Base-by-base conservation (phyloP, 2,888 invertebrate species). In the Cheilosia impressa region DNA sequence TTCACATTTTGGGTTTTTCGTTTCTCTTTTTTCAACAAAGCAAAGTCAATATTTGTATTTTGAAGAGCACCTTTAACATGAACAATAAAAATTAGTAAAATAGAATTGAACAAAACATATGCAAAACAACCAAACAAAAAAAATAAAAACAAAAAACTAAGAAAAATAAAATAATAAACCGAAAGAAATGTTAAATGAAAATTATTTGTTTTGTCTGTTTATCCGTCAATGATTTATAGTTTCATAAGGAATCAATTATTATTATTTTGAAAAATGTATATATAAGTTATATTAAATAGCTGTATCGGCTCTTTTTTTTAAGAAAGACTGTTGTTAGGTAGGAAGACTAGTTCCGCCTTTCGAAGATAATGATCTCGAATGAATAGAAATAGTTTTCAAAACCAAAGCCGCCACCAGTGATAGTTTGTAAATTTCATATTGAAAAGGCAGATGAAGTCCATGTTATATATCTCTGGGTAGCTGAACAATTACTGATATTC, bases 61-160 rank as follows among this genome's bases (percentile, higher is more conserved):
- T 88, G 87, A 89, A 89, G 89, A 89, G 89, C 89, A 89, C 89
- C 89, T 89, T 82, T 88, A 88, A 87, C 88, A 89, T 88, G 88
- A 89, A 89, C 89, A 89, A 89, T 89, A 89, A 89, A 47, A 68
- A 87, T 71, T 76, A 78, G 80, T 81, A 65, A 87, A 83, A 82
- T 87, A 82, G 87, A 73, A 87, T 87, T 83, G 82, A 87, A 87
- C 82, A 88, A 83, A 76, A 60, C 43, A 87, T 65, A 69, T 66
- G 68, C 72, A 68, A 87, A 81, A 69, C 76, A 69, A 81, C 53
- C 81, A 78, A 87, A 80, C 72, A 69, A 87, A 65, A 71, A 55
- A 76, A 73, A 60, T 7, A 1, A 31, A 31, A 6, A 6, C 7
- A 31, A 69, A 68, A 83, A 83, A 84, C 83, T 85, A 79, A 76